A percentile compares a stretch with the other conserved stretches of the same genome.
Evolutionary conservation across 2,888 invertebrate genomes (phyloP).

Genomic region (Xestia sexstrigata): DNA sequence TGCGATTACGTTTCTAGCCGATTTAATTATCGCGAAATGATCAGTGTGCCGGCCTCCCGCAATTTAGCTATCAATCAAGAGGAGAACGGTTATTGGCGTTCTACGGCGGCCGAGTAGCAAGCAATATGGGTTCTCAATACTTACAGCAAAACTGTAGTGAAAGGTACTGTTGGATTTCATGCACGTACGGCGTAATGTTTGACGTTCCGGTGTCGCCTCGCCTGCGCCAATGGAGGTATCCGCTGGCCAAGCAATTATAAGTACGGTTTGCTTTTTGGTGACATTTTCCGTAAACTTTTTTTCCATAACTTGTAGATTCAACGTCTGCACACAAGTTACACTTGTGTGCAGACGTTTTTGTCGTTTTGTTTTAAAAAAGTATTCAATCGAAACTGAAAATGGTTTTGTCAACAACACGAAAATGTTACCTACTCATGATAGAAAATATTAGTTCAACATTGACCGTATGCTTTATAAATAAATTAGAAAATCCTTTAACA

Average conservation of each 20-base stretch:
- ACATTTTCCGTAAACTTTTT: constrained; percentile 17
- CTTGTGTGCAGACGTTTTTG: neutral
- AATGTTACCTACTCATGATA: neutral
- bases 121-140: constrained; percentile 81
- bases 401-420: neutral
- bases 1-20: constrained; percentile 89
- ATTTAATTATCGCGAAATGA: constrained; percentile 91
- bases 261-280: constrained; percentile 12
- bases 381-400: neutral
- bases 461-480: constrained; percentile 3
- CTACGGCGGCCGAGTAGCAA: constrained; percentile 69
- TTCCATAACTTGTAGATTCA: constrained; percentile 15
- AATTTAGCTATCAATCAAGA: constrained; percentile 91
- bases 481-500: constrained; percentile 11
- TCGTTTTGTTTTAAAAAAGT: neutral
- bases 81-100: constrained; percentile 79
- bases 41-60: constrained; percentile 87
- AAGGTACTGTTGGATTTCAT: constrained; percentile 72
- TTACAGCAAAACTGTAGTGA: constrained; percentile 76
- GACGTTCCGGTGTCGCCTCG: constrained; percentile 53
- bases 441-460: constrained; percentile 19
- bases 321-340: too few relatives aligned
- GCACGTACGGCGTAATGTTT: constrained; percentile 60
- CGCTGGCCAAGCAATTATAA: constrained; percentile 47
- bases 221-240: constrained; percentile 38